These are phyloP conservation scores for Phyllotis vaccarum DNA, from an alignment of 2,797 vertebrate species.

Conservation along the genomic window DNA sequence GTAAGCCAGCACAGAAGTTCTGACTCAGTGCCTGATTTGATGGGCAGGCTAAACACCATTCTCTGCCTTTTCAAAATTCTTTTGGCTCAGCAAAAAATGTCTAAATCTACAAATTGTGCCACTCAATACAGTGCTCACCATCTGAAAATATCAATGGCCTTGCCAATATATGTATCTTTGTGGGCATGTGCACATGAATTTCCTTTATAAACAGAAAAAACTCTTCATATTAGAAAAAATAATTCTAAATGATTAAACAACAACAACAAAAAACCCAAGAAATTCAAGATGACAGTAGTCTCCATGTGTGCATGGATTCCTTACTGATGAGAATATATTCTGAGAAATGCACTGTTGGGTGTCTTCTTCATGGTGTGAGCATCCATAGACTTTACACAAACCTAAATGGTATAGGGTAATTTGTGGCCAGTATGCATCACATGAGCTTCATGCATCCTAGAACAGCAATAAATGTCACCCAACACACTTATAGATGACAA, in stretches of 20 bases:
- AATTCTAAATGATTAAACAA: not conserved
- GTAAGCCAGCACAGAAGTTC: not conserved
- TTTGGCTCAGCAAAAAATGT: not conserved
- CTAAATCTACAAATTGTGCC: not conserved
- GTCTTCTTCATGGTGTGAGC: not conserved
- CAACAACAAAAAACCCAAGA: not conserved
- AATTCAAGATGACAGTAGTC: not conserved
- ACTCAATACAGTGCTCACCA: not conserved
- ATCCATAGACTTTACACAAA: not conserved
- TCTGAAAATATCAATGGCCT: not conserved
- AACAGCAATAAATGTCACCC: not conserved
- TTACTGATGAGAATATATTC: not conserved
- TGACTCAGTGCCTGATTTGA: not conserved
- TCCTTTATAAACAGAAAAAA: not conserved
- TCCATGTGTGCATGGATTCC: not conserved
- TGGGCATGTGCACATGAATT: not conserved
- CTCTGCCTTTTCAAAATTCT: not conserved
- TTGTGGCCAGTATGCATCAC: not conserved
- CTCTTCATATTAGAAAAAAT: not conserved
- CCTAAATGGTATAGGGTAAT: not conserved
- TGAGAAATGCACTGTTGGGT: not conserved
- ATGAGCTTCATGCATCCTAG: no score
- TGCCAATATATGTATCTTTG: no score
- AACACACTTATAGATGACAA: not conserved
- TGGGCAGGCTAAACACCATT: not conserved